Conservation (phyloP, 2,113 vertebrate genomes). For the Gallinago undulata region DNA sequence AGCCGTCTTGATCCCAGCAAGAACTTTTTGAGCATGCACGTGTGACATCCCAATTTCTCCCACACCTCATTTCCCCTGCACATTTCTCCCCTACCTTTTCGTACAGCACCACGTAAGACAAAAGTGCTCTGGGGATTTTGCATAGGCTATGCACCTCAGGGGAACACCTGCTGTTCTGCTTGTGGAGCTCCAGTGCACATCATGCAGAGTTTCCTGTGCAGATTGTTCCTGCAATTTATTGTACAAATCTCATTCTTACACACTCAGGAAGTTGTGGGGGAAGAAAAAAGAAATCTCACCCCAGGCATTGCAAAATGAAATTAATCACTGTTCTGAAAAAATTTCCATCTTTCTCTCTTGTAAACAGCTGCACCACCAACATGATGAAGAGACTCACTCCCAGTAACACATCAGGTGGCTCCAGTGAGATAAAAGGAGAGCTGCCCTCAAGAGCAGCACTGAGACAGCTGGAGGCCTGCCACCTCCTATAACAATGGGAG, state of each 20-base stretch:
- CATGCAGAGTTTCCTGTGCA: not conserved
- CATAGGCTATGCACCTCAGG: not conserved
- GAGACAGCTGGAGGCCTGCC: not conserved
- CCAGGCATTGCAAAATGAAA: not conserved
- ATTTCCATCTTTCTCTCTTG: not conserved
- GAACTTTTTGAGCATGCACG: not conserved
- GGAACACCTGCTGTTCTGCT: not conserved
- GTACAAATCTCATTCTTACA: not conserved
- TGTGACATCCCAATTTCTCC: not conserved
- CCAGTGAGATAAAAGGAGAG: not conserved
- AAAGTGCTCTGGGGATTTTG: not conserved
- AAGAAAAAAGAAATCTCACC: not conserved
- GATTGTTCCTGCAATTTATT: not conserved
- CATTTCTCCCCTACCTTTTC: not conserved
- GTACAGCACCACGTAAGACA: not conserved
- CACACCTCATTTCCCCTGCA: not conserved
- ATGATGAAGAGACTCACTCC: not conserved
- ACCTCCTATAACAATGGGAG: not conserved
- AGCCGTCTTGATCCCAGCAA: not conserved
- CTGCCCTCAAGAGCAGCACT: not conserved
- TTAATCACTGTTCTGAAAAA: not conserved
- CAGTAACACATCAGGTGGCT: accelerated
- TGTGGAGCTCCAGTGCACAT: not conserved
- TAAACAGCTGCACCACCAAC: not conserved
- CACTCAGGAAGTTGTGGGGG: not conserved